Percentiles rank a stretch among this genome's conserved stretches.
These are phyloP conservation scores for Lethrus apterus DNA, from an alignment of 1,140 invertebrate species.

Conservation along the genomic window DNA sequence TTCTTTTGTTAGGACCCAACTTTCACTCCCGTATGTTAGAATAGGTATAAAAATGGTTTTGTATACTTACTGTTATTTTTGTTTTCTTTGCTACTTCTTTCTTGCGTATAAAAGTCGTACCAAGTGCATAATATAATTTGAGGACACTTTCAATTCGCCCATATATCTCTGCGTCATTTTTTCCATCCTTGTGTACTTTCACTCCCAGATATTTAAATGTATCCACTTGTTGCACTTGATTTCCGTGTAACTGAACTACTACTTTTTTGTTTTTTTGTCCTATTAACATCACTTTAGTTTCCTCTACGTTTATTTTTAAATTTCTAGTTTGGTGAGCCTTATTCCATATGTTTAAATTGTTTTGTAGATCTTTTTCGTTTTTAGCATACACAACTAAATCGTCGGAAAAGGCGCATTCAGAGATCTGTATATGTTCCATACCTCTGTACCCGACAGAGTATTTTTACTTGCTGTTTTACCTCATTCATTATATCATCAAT, in stretches of 20 bases:
- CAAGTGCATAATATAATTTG: no score
- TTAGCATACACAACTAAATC: not conserved
- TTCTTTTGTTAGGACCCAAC: no score
- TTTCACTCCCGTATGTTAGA: no score
- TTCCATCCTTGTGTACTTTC: no score
- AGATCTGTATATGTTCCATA: not conserved
- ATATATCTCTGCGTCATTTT: no score
- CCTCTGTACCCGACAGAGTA: not conserved
- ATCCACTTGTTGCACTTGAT: not conserved
- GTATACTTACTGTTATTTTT: no score
- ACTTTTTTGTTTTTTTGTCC: not conserved
- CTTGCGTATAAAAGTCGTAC: no score
- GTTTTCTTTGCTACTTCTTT: no score
- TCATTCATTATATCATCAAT: not conserved
- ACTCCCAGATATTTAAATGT: slow-evolving; percentile 3
- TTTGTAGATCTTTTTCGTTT: not conserved
- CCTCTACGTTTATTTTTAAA: slow-evolving; percentile 1
- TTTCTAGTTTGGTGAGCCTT: not conserved
- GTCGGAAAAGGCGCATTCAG: not conserved
- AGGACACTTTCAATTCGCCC: no score
- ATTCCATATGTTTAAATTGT: not conserved
- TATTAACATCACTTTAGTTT: slow-evolving; percentile 1
- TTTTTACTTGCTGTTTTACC: not conserved
- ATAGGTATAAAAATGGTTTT: no score
- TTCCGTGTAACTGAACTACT: not conserved